phyloP scores from a whole-genome alignment of 2,797 vertebrate species.

The Scarus forsteni region DNA sequence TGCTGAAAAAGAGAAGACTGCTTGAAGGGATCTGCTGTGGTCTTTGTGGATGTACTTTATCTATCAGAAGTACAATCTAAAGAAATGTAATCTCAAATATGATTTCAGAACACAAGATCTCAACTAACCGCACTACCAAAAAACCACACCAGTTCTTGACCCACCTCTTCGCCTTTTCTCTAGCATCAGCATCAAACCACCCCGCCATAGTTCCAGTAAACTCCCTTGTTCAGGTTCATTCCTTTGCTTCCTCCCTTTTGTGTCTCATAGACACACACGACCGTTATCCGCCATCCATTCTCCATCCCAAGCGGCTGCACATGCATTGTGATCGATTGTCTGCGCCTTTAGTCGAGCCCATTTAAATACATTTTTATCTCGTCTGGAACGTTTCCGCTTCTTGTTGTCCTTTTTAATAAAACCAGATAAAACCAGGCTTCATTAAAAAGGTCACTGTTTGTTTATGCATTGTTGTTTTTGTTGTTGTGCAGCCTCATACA shows the following conservation, averaged over 20 bases:
- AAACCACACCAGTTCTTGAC: too few relatives aligned
- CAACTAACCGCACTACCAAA: too few relatives aligned
- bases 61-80: too few relatives aligned
- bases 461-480: slow-evolving; percentile 65
- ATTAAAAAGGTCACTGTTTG: slow-evolving; percentile 80
- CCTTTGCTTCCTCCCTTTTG: slow-evolving; percentile 10
- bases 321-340: slow-evolving; percentile 71
- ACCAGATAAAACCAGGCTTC: slow-evolving; percentile 73
- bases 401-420: slow-evolving; percentile 79
- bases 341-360: slow-evolving; percentile 50
- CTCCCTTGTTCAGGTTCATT: slow-evolving; percentile 31
- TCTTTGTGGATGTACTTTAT: too few relatives aligned
- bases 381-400: slow-evolving; percentile 65
- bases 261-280: slow-evolving; percentile 72
- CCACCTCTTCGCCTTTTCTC: too few relatives aligned
- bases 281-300: slow-evolving; percentile 17
- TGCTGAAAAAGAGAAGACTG: too few relatives aligned
- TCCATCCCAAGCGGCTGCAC: slow-evolving; percentile 21
- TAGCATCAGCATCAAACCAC: not conserved
- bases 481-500: slow-evolving; percentile 36
- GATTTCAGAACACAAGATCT: too few relatives aligned
- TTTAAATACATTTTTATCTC: slow-evolving; percentile 79
- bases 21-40: too few relatives aligned
- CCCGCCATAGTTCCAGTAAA: slow-evolving; percentile 37
- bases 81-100: too few relatives aligned